Evolutionary conservation across 2,797 vertebrate species (phyloP).

Genomic region (Lutjanus campechanus): DNA sequence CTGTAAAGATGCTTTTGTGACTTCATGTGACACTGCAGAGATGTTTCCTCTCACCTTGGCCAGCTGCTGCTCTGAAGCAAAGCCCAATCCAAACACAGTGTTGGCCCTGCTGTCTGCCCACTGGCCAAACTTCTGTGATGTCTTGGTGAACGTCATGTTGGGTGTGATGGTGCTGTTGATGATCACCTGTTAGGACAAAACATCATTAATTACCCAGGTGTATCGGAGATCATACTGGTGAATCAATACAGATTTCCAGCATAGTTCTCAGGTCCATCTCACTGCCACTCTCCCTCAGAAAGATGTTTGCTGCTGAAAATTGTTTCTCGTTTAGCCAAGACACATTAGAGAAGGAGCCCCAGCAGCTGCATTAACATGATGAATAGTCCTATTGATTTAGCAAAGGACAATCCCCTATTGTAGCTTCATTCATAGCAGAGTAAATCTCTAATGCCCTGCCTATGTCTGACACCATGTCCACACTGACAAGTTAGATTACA

Average conservation of each 20-base stretch:
- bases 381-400: conserved; percentile 40
- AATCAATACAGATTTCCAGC: neutral
- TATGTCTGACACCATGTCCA: conserved; percentile 3
- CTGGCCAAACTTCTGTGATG: conserved; percentile 96
- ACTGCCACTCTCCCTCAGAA: neutral
- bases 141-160: conserved; percentile 98
- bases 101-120: conserved; percentile 99
- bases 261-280: neutral
- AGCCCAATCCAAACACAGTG: conserved; percentile 96
- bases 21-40: neutral
- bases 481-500: conserved; percentile 25
- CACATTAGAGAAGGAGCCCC: conserved; percentile 9
- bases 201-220: neutral
- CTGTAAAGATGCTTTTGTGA: neutral
- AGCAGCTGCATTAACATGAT: conserved; percentile 21
- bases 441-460: conserved; percentile 14
- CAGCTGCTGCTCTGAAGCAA: conserved; percentile 94
- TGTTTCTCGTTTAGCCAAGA: neutral
- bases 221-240: neutral
- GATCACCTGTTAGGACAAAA: conserved; percentile 89
- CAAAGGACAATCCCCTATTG: conserved; percentile 48
- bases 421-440: conserved; percentile 33
- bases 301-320: neutral
- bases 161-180: conserved; percentile 99
- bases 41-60: conserved; percentile 87